These are phyloP conservation scores for Fabriciana adippe DNA, from an alignment of 2,888 invertebrate genomes.

Conservation along the genomic window DNA sequence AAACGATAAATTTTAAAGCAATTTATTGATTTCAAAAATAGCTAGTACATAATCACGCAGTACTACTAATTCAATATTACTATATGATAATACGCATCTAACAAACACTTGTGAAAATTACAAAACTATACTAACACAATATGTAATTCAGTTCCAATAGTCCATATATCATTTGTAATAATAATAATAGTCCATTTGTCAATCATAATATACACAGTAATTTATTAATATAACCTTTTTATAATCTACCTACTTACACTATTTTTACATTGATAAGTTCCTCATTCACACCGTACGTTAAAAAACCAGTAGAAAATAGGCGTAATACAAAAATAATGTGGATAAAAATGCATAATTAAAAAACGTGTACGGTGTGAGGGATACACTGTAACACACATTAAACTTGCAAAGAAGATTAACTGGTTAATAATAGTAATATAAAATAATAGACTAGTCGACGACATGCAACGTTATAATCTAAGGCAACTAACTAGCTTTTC, in stretches of 20 bases:
- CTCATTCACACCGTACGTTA: constrained; percentile 21
- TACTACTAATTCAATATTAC: constrained; percentile 73
- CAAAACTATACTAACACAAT: constrained; percentile 47
- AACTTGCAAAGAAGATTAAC: constrained; percentile 3
- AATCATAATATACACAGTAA: constrained; percentile 64
- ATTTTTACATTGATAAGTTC: constrained; percentile 54
- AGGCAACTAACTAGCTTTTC: not conserved
- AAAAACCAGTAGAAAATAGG: constrained; percentile 1
- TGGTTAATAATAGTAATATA: constrained; percentile 7
- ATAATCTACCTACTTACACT: constrained; percentile 64
- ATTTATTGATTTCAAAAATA: constrained; percentile 80
- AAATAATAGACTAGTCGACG: constrained; percentile 45
- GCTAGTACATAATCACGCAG: constrained; percentile 77
- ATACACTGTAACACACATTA: constrained; percentile 12
- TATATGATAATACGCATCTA: constrained; percentile 74
- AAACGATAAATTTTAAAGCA: constrained; percentile 63
- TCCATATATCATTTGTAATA: constrained; percentile 45
- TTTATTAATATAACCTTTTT: constrained; percentile 54
- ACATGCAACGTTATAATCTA: constrained; percentile 24
- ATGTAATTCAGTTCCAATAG: constrained; percentile 65
- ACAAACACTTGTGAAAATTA: constrained; percentile 55
- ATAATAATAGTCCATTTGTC: constrained; percentile 2
- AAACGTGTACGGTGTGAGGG: constrained; percentile 23
- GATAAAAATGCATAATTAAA: constrained; percentile 25
- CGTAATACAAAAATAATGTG: constrained; percentile 1